phyloP scores from a whole-genome alignment of 2,888 invertebrate genomes.

The Hydroisotoma schaefferi region DNA sequence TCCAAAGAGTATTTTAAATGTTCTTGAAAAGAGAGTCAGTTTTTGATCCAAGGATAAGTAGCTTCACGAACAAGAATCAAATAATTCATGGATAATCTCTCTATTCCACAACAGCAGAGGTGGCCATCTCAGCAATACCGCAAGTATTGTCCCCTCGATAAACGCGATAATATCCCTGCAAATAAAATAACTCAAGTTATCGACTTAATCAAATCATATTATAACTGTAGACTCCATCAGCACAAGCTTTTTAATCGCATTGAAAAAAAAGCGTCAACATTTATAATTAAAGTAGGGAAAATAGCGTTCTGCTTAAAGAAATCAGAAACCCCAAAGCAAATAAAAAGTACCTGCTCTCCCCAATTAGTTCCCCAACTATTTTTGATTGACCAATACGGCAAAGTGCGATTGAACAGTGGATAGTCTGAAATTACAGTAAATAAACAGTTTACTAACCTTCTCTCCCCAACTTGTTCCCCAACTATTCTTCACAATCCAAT shows the following conservation, averaged over 20 bases:
- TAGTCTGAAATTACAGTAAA: conserved; percentile 61
- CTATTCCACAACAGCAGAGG: conserved; percentile 63
- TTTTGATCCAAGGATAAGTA: too few relatives aligned
- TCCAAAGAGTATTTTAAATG: too few relatives aligned
- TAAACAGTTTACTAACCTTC: conserved; percentile 51
- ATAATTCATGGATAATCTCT: too few relatives aligned
- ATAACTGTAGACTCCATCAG: too few relatives aligned
- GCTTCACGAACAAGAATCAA: too few relatives aligned
- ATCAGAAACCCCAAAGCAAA: neutral
- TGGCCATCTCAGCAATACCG: conserved; percentile 86
- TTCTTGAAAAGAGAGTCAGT: too few relatives aligned
- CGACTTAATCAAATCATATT: too few relatives aligned
- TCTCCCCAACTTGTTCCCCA: conserved; percentile 57
- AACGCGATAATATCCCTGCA: conserved; percentile 84
- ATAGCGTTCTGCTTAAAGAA: too few relatives aligned
- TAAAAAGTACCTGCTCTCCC: conserved; percentile 70
- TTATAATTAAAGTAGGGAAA: too few relatives aligned
- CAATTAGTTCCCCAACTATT: conserved; percentile 89
- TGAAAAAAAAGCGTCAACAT: too few relatives aligned
- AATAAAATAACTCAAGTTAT: conserved; percentile 46
- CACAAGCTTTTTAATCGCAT: too few relatives aligned
- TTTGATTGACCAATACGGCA: conserved; percentile 90
- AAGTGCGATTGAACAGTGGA: conserved; percentile 71
- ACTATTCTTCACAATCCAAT: conserved; percentile 58
- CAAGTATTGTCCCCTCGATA: conserved; percentile 93